Evolutionary conservation across 2,888 invertebrate species (phyloP).

Genomic region (Spodoptera littoralis): DNA sequence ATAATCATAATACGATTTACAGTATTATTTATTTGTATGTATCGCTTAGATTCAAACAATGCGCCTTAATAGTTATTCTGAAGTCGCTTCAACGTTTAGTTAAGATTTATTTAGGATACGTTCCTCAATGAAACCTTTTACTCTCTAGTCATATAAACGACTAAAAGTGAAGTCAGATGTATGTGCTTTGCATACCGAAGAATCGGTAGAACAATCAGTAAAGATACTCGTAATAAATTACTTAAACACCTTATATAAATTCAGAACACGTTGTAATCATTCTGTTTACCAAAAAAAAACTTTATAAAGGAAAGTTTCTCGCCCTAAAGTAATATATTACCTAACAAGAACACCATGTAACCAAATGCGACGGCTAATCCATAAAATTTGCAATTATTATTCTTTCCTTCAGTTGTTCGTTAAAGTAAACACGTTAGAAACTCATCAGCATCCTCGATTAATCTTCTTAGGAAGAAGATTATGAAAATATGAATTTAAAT

Average conservation of each 20-base stretch:
- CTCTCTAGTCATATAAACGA: constrained; percentile 52
- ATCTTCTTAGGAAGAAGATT: constrained; percentile 12
- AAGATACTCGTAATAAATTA: constrained; percentile 31
- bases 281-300: constrained; percentile 32
- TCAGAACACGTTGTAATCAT: constrained; percentile 31
- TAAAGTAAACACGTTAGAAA: constrained; percentile 34
- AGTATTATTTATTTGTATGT: constrained; percentile 46
- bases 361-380: constrained; percentile 33
- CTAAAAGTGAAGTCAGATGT: constrained; percentile 22
- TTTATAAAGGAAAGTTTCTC: constrained; percentile 37
- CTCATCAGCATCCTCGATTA: constrained; percentile 21
- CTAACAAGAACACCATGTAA: constrained; percentile 36
- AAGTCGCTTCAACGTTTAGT: constrained; percentile 16
- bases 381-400: constrained; percentile 47
- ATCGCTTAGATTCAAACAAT: constrained; percentile 1
- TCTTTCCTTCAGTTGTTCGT: constrained; percentile 25
- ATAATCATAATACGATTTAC: constrained; percentile 27
- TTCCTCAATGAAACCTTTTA: constrained; percentile 40
- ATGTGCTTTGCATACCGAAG: constrained; percentile 34
- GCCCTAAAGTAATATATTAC: constrained; percentile 30
- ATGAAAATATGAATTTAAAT: constrained; percentile 28
- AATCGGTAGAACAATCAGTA: constrained; percentile 16
- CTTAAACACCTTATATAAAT: constrained; percentile 29
- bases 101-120: constrained; percentile 27
- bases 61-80: constrained; percentile 16